Evolutionary conservation across 92 coral and sea anemone genomes (phyloP), one percentile per base, ranked within the genome.

Genomic region (Paramuricea clavata): DNA sequence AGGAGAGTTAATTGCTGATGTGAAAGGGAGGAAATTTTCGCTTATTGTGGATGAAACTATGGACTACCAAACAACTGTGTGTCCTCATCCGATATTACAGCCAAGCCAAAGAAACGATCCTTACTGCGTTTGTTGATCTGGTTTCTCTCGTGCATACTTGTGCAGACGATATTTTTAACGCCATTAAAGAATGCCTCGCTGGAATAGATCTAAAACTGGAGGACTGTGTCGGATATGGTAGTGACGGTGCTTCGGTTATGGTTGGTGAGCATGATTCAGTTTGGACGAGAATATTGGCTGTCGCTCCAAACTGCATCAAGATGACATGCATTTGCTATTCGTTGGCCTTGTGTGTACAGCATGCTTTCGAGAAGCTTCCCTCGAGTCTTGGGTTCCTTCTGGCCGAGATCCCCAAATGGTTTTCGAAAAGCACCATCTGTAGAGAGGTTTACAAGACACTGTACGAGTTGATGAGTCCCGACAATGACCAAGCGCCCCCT

Each of bases 31-130:
- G 80, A 74, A 74, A 74, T 44, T 74, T 8, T n/a, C 80, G 31
- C 49, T 74, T 23, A 74, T 74, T 74, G 80, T 74, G 4, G 80
- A 74, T n/a, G 57, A 74, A 42, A 74, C 80, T n/a, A 74, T 25
- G 10, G 80, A 74, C 57, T 33, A 44, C 13, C 23, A 74, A 74
- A 74, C 80, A 41, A n/a, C 34, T 74, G 49, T 74, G 77, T 23
- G 6, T 74, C 57, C 16, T 74, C 17, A 41, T 74, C 12, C 31
- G 60, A n/a, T 69, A 69, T 41, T 69, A 69, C 39, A 69, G 76
- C 76, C 43, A 69, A 26, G 43, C 49, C 19, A n/a, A 69, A 69
- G 43, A 34, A 27, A 69, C 12, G 39, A 69, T 69, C 72, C 72
- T 64, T 64, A 64, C 72, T 7, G 72, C 72, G 21, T 64, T 64